These are phyloP conservation scores for Buceros bicornis DNA, from an alignment of 2,797 vertebrate species.

Conservation along the genomic window DNA sequence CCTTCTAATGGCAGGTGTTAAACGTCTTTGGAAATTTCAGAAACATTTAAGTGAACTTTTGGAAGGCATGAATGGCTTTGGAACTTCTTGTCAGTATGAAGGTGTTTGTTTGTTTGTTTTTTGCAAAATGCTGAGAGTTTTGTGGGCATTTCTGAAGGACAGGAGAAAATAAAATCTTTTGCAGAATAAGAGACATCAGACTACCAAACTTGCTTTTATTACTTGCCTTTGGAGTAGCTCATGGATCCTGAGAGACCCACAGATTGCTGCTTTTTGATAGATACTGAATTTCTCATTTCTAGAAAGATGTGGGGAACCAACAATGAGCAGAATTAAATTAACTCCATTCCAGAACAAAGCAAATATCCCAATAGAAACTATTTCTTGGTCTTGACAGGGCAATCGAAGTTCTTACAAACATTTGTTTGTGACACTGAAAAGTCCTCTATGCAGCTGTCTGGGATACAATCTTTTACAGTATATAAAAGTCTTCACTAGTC, in stretches of 20 bases:
- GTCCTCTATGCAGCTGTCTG: neutral
- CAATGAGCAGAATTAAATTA: neutral
- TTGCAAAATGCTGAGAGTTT: neutral
- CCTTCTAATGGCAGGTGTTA: neutral
- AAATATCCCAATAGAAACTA: neutral
- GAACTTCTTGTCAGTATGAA: neutral
- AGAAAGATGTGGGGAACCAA: neutral
- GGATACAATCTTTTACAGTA: neutral
- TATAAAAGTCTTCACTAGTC: neutral
- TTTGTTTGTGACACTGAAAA: neutral
- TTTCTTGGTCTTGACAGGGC: neutral
- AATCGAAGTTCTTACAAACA: neutral
- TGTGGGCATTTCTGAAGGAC: neutral
- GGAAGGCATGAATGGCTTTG: neutral
- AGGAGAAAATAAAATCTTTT: neutral
- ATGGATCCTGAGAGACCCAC: neutral
- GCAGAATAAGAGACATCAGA: neutral
- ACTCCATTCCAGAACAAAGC: neutral
- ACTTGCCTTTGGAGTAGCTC: neutral
- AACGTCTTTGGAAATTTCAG: neutral
- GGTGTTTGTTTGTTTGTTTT: neutral
- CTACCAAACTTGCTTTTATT: neutral
- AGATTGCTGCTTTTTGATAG: neutral
- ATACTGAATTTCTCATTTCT: neutral
- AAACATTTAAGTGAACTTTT: neutral